Evolutionary conservation across 2,797 vertebrate species (phyloP).

Genomic region (Falco rusticolus): DNA sequence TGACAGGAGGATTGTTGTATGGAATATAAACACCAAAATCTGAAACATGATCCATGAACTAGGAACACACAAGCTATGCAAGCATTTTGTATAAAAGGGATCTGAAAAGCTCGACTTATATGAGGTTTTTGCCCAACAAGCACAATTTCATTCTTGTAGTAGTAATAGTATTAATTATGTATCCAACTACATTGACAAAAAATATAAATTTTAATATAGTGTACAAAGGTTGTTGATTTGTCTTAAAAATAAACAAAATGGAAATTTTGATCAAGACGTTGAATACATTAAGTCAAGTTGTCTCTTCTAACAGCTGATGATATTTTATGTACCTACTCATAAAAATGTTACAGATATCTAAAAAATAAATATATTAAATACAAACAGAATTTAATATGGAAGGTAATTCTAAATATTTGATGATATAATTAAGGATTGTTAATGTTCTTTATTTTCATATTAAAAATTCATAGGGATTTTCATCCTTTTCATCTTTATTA

Average conservation of each 20-base stretch:
- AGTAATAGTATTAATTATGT: slow-evolving; percentile 21
- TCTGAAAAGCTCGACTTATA: background rate
- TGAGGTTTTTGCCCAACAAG: background rate
- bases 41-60: background rate
- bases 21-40: background rate
- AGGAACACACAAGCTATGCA: background rate
- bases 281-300: slow-evolving; percentile 43
- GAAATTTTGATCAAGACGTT: slow-evolving; percentile 47
- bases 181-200: background rate
- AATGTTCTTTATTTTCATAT: slow-evolving; percentile 68
- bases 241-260: slow-evolving; percentile 47
- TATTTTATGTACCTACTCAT: slow-evolving; percentile 39
- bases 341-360: slow-evolving; percentile 51
- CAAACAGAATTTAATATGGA: slow-evolving; percentile 48
- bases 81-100: background rate
- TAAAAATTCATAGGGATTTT: slow-evolving; percentile 66
- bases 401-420: slow-evolving; percentile 72
- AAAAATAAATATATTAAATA: slow-evolving; percentile 59
- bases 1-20: background rate
- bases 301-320: slow-evolving; percentile 17
- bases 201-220: slow-evolving; percentile 25
- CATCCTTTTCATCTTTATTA: slow-evolving; percentile 69
- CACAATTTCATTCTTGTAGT: background rate
- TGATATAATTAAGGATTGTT: slow-evolving; percentile 65
- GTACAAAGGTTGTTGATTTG: slow-evolving; percentile 45